phyloP scores from a whole-genome alignment of 2,888 invertebrate species.

The Cheilosia variabilis region DNA sequence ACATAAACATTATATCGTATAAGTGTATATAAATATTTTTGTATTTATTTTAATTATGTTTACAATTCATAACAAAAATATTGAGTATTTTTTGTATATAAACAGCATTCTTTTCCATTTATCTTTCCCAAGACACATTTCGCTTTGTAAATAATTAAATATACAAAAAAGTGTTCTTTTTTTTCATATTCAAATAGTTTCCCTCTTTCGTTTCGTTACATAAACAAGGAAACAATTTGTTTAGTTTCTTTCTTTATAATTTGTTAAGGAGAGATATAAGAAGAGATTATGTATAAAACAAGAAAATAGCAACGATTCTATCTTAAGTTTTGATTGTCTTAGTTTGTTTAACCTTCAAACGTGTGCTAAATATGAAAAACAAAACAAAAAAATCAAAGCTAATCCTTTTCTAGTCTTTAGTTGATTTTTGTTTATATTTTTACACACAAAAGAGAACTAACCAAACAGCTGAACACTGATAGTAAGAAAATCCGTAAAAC shows the following conservation, averaged over 20 bases:
- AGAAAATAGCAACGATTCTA: conserved; percentile 60
- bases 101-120: conserved; percentile 42
- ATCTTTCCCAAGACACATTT: conserved; percentile 41
- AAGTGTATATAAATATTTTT: conserved; percentile 75
- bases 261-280: conserved; percentile 36
- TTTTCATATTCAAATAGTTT: conserved; percentile 13
- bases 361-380: conserved; percentile 53
- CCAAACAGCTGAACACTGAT: conserved; percentile 22
- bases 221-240: conserved; percentile 7
- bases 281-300: conserved; percentile 41
- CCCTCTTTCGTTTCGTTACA: conserved; percentile 35
- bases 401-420: conserved; percentile 2
- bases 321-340: conserved; percentile 28
- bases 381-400: not conserved
- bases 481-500: not conserved
- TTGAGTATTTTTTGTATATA: conserved; percentile 68
- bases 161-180: conserved; percentile 42
- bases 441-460: conserved; percentile 2
- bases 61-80: conserved; percentile 54
- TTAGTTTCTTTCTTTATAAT: not conserved
- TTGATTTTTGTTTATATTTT: not conserved
- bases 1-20: conserved; percentile 29
- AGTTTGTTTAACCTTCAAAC: conserved; percentile 24
- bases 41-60: conserved; percentile 71
- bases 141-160: conserved; percentile 70